Percentiles rank a stretch among this genome's conserved stretches.
phyloP scores from a whole-genome alignment of 2,888 invertebrate species.

The Lepidocyrtinus sp. region DNA sequence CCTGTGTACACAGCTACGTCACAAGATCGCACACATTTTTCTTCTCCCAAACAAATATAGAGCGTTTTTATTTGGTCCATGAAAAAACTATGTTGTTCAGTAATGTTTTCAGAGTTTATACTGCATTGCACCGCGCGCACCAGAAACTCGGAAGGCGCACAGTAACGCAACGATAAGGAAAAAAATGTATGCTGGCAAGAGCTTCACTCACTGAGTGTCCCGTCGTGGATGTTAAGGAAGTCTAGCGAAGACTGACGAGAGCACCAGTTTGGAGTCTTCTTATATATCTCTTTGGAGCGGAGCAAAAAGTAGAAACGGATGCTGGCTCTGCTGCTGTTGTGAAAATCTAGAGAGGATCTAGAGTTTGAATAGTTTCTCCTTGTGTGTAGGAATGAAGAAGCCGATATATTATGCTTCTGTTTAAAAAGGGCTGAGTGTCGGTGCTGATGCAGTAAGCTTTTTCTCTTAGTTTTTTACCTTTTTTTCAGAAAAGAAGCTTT shows the following conservation, averaged over 20 bases:
- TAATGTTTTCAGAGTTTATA: background rate
- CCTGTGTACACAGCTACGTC: background rate
- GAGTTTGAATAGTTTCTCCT: no score
- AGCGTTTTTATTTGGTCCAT: conserved; percentile 2
- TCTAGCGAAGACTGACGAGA: conserved; percentile 57
- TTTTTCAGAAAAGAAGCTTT: no score
- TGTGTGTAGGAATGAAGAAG: no score
- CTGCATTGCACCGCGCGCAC: conserved; percentile 10
- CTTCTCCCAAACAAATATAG: background rate
- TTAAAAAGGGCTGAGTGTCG: no score
- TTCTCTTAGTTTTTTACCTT: no score
- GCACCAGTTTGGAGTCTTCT: conserved; percentile 37
- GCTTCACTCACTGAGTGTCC: background rate
- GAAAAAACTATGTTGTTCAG: background rate
- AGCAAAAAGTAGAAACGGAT: no score
- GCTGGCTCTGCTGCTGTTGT: no score
- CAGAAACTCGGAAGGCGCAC: background rate
- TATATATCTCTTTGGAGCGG: no score
- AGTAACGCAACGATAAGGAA: background rate
- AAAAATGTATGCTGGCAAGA: background rate
- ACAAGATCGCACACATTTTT: background rate
- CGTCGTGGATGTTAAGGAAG: conserved; percentile 39
- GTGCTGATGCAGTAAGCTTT: no score
- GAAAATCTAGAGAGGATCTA: no score
- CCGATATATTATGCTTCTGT: no score